A percentile compares a stretch with the other conserved stretches of the same genome.
These are phyloP conservation scores for Loriculus beryllinus DNA, from an alignment of 2,797 vertebrate genomes.

Conservation along the genomic window DNA sequence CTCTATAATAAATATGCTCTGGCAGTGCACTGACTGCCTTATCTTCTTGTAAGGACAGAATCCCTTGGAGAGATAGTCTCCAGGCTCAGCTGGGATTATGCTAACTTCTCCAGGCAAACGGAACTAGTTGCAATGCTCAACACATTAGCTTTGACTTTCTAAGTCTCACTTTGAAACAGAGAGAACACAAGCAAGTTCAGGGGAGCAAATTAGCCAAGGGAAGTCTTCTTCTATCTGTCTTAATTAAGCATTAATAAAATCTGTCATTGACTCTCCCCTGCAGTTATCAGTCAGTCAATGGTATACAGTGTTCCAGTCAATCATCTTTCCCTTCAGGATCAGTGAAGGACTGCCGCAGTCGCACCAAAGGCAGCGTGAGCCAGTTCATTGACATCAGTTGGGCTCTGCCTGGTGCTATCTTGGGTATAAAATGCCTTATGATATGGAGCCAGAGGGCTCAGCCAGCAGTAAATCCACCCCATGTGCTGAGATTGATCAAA, in stretches of 20 bases:
- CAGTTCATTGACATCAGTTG: fast-evolving
- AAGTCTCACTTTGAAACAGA: not conserved
- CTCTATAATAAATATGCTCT: not conserved
- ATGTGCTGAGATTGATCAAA: not conserved
- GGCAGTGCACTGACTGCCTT: not conserved
- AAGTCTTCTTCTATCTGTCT: not conserved
- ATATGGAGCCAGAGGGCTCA: not conserved
- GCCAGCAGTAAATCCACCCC: not conserved
- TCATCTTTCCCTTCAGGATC: not conserved
- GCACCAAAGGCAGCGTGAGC: not conserved
- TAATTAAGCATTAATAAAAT: slow-evolving; percentile 30
- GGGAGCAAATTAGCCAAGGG: not conserved
- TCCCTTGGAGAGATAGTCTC: not conserved
- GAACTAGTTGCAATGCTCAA: not conserved
- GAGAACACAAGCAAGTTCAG: not conserved
- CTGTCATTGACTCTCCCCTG: not conserved
- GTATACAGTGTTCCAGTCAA: not conserved
- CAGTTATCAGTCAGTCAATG: not conserved
- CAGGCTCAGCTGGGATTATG: not conserved
- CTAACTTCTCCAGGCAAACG: not conserved
- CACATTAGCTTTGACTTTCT: not conserved
- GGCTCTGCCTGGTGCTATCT: not conserved
- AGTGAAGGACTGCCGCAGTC: not conserved
- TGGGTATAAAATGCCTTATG: not conserved
- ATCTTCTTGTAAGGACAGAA: not conserved